Percentiles rank a stretch among this genome's conserved stretches.
Conservation (phyloP, 2,113 vertebrate species). For the Antigone vipio region DNA sequence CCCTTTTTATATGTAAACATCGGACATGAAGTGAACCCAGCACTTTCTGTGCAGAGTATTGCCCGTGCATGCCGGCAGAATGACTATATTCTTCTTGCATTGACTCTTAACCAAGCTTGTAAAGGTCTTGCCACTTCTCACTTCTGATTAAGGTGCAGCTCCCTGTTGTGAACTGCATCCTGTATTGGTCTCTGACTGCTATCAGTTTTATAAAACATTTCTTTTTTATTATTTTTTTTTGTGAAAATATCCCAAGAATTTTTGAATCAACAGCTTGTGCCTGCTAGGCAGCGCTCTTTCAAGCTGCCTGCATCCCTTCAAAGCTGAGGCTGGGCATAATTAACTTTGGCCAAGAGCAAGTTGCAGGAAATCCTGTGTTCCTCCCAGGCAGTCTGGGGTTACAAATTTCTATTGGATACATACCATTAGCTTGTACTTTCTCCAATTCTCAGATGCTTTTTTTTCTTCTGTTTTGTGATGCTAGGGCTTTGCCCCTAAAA, state of each 20-base stretch:
- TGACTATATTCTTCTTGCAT: rapidly evolving
- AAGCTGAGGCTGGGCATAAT: background rate
- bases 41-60: background rate
- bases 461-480: background rate
- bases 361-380: background rate
- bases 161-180: background rate
- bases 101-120: background rate
- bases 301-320: background rate
- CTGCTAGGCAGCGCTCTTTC: background rate
- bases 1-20: background rate
- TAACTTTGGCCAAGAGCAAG: background rate
- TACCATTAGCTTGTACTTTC: background rate
- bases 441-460: background rate
- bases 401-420: background rate
- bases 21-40: background rate
- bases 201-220: background rate
- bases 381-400: background rate
- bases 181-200: background rate
- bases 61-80: background rate
- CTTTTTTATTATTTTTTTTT: no score
- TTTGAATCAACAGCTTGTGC: background rate
- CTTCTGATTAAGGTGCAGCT: background rate
- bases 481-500: background rate
- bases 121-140: background rate
- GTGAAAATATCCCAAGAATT: background rate